phyloP scores from a whole-genome alignment of 1,140 invertebrate species.

The Drosophila kikkawai region DNA sequence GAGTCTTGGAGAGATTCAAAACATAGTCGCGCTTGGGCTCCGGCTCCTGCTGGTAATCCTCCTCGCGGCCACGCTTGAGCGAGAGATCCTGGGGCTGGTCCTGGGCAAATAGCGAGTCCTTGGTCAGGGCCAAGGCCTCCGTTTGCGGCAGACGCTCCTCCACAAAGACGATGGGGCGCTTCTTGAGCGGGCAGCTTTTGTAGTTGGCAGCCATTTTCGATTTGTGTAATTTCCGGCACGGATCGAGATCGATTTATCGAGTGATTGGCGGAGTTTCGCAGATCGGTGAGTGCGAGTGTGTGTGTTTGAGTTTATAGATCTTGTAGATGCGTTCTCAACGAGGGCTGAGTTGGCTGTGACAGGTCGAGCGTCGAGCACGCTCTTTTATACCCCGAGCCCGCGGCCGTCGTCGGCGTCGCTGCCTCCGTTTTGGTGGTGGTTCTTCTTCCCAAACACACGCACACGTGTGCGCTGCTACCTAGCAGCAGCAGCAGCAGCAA shows the following conservation, averaged over 20 bases:
- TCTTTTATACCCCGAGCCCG: slow-evolving; percentile 77
- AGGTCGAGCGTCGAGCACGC: slow-evolving; percentile 70
- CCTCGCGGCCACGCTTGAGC: slow-evolving; percentile 59
- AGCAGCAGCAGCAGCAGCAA: slow-evolving; percentile 13
- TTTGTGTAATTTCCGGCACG: slow-evolving; percentile 19
- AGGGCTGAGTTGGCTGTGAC: slow-evolving; percentile 81
- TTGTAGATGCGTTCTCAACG: slow-evolving; percentile 73
- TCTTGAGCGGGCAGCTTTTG: slow-evolving; percentile 95
- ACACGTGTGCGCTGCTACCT: slow-evolving; percentile 64
- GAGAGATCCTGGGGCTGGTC: slow-evolving; percentile 89
- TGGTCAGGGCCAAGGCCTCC: slow-evolving; percentile 76
- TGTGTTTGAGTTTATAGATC: slow-evolving; percentile 20
- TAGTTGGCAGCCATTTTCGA: slow-evolving; percentile 87
- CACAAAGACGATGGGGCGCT: slow-evolving; percentile 90
- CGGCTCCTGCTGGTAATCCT: slow-evolving; percentile 64
- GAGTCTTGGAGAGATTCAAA: slow-evolving; percentile 78
- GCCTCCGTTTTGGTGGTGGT: slow-evolving; percentile 70
- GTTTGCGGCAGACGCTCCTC: slow-evolving; percentile 82
- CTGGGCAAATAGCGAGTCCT: slow-evolving; percentile 53
- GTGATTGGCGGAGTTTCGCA: slow-evolving; percentile 8
- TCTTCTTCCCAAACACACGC: slow-evolving; percentile 64
- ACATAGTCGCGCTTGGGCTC: slow-evolving; percentile 73
- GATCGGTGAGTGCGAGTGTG: slow-evolving; percentile 5
- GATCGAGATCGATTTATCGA: slow-evolving; percentile 15
- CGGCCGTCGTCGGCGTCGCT: slow-evolving; percentile 36